Conservation (phyloP, 2,888 invertebrate species). For the Agrochola lychnidis region DNA sequence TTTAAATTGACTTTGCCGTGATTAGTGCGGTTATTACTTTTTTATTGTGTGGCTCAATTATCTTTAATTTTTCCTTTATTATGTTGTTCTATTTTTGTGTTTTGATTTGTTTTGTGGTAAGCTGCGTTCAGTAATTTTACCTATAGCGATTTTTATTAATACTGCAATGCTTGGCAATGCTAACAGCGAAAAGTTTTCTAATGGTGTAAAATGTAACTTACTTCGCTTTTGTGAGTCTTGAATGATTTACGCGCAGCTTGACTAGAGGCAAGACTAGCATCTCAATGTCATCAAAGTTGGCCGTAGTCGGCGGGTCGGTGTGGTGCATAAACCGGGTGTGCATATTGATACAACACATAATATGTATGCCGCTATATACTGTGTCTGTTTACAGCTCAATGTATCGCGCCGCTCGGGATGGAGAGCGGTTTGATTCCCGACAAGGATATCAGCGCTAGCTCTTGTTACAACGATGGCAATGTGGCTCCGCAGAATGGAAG, state of each 20-base stretch:
- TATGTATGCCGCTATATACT: constrained; percentile 32
- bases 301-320: constrained; percentile 53
- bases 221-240: constrained; percentile 48
- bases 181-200: constrained; percentile 52
- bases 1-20: constrained; percentile 55
- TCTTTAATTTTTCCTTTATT: constrained; percentile 39
- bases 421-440: constrained; percentile 95
- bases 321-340: constrained; percentile 53
- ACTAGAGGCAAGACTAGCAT: constrained; percentile 66
- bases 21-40: constrained; percentile 46
- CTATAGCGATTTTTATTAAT: constrained; percentile 30
- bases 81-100: constrained; percentile 30
- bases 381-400: constrained; percentile 92
- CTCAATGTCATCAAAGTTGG: constrained; percentile 72
- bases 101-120: constrained; percentile 7
- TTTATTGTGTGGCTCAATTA: constrained; percentile 48
- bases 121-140: constrained; percentile 4
- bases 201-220: constrained; percentile 38
- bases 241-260: constrained; percentile 70
- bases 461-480: constrained; percentile 95
- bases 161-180: constrained; percentile 27
- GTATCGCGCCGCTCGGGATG: constrained; percentile 96
- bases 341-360: constrained; percentile 47
- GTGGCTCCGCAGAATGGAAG: constrained; percentile 96
- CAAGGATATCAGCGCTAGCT: constrained; percentile 95